Evolutionary conservation across 2,797 vertebrate genomes (phyloP).

Genomic region (Oophaga sylvatica): DNA sequence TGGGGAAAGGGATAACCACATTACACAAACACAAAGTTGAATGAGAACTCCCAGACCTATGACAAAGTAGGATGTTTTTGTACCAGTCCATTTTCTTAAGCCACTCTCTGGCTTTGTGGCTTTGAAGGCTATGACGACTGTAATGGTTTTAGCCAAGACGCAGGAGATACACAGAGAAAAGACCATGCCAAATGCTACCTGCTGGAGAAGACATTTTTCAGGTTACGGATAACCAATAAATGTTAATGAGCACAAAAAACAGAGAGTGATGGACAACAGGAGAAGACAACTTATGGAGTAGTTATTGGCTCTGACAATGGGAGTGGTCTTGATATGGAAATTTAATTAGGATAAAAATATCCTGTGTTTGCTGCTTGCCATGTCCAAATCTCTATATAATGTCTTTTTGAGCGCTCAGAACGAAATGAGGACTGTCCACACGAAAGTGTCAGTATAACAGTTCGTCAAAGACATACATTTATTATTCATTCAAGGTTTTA

Average conservation of each 20-base stretch:
- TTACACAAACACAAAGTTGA: constrained; percentile 38
- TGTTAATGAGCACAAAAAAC: constrained; percentile 35
- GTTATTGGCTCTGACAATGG: constrained; percentile 49
- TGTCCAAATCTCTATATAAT: too few relatives aligned
- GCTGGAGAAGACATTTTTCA: constrained; percentile 37
- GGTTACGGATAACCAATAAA: constrained; percentile 38
- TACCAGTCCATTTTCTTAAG: constrained; percentile 37
- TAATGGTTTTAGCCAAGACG: constrained; percentile 44
- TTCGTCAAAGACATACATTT: too few relatives aligned
- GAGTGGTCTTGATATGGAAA: too few relatives aligned
- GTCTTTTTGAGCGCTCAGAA: too few relatives aligned
- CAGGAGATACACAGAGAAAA: constrained; percentile 38
- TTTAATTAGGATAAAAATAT: too few relatives aligned
- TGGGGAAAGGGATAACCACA: constrained; percentile 35
- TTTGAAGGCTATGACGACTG: constrained; percentile 41
- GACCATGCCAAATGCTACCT: constrained; percentile 39
- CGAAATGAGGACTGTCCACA: too few relatives aligned
- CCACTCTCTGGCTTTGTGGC: constrained; percentile 39
- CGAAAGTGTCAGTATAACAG: too few relatives aligned
- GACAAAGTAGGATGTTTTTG: constrained; percentile 33
- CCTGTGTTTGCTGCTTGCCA: too few relatives aligned
- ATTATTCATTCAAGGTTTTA: too few relatives aligned
- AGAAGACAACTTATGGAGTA: constrained; percentile 47
- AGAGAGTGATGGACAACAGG: constrained; percentile 31
- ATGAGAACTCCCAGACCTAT: background rate